Base-by-base conservation (phyloP, 2,113 vertebrate species). In the Pontoporia blainvillei region DNA sequence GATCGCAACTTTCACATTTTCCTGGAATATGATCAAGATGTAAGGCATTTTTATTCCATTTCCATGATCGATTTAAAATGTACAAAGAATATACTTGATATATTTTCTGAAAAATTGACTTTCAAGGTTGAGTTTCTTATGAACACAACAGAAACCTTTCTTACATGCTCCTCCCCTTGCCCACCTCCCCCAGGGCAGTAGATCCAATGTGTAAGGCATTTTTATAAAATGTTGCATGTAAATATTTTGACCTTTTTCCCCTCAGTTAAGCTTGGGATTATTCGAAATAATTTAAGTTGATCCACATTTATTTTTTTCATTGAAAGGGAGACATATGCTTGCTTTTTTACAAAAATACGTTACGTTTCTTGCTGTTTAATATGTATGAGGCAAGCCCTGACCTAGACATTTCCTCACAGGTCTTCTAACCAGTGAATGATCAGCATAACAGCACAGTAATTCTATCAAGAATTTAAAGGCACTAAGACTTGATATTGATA, bases 11-110 rank as follows among this genome's bases (percentile, higher is more conserved):
- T n/a, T n/a, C n/a, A n/a, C n/a, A n/a, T n/a, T n/a, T n/a, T n/a
- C n/a, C n/a, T n/a, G n/a, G n/a, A n/a, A n/a, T n/a, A n/a, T n/a
- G n/a, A n/a, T n/a, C n/a, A n/a, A n/a, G n/a, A n/a, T n/a, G 99
- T 99, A 99, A 99, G 99, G 57, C 86, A 92, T 7, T 87, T 92
- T 82, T 72, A 27, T 81, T 61, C 83, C 27, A 46, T 96, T 97
- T 96, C 27, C 6, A 46, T 72, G 20, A 0, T 78, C 36, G 7
- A 12, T 79, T 90, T 54, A 92, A 96, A 90, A 71, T 86, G 90
- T 75, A 85, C 62, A 52, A 71, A 69, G 39, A 90, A 41, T 72
- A 44, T 29, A 31, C 34, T 61, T 71, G 29, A 62, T 52, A 21
- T 15, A 31, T 57, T 88, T 92, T 86, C 18, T 61, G 25, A 15